phyloP scores from a whole-genome alignment of 2,113 vertebrate species.

The Ptychochromis oligacanthus region DNA sequence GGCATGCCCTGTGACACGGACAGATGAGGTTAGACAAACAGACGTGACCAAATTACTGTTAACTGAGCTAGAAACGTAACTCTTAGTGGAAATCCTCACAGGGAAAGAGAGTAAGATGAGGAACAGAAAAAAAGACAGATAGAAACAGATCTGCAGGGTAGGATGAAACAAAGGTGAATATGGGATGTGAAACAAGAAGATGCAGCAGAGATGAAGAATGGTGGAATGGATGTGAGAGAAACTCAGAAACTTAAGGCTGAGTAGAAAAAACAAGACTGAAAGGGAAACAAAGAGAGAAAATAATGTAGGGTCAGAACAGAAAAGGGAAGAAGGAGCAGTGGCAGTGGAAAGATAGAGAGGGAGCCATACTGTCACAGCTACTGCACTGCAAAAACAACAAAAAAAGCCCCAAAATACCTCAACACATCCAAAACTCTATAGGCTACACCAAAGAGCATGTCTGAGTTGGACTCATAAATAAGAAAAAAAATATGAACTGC shows the following conservation, averaged over 20 bases:
- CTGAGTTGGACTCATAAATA: slow-evolving; percentile 52
- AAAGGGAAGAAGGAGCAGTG: neutral
- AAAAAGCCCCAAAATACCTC: slow-evolving; percentile 31
- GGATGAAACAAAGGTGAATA: slow-evolving; percentile 18
- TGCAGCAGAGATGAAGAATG: neutral
- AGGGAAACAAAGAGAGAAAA: neutral
- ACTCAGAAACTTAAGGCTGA: neutral
- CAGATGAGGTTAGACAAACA: slow-evolving; percentile 64
- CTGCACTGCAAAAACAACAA: slow-evolving; percentile 41
- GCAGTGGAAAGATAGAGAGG: neutral
- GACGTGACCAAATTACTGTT: slow-evolving; percentile 38
- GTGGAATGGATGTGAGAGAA: neutral
- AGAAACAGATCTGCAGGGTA: neutral
- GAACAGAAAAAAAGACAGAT: neutral
- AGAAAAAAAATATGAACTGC: slow-evolving; percentile 22
- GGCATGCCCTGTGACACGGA: slow-evolving; percentile 66
- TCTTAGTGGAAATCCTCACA: slow-evolving; percentile 4
- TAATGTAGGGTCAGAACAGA: neutral
- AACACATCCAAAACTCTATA: slow-evolving; percentile 40
- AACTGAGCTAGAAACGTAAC: slow-evolving; percentile 15
- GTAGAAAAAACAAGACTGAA: neutral
- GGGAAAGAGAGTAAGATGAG: neutral
- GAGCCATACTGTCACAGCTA: neutral
- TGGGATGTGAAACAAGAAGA: slow-evolving; percentile 11
- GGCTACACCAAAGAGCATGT: slow-evolving; percentile 47